Percentiles rank a stretch among this genome's conserved stretches.
Evolutionary conservation across 2,888 invertebrate genomes (phyloP).

Genomic region (Parnassius smintheus): DNA sequence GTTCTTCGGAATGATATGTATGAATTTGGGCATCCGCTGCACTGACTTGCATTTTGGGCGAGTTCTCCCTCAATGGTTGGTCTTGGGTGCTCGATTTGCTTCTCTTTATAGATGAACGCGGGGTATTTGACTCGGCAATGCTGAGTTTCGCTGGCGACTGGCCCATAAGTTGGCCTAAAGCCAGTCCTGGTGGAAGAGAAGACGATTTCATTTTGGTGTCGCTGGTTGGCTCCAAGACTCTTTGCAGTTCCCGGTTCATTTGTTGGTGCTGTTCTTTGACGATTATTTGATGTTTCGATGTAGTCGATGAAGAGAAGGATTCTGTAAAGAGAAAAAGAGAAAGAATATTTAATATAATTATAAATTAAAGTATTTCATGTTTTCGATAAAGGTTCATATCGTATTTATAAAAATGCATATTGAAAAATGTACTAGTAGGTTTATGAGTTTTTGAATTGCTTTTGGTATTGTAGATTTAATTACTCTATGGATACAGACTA

Average conservation of each 20-base stretch:
- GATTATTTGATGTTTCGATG: slow-evolving; percentile 68
- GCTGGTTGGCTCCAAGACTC: slow-evolving; percentile 64
- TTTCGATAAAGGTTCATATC: too few relatives aligned
- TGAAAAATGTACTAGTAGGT: too few relatives aligned
- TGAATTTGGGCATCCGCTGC: slow-evolving; percentile 45
- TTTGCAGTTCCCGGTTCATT: slow-evolving; percentile 63
- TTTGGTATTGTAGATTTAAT: too few relatives aligned
- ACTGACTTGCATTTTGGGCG: slow-evolving; percentile 47
- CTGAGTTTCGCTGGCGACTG: slow-evolving; percentile 77
- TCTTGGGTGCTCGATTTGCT: slow-evolving; percentile 77
- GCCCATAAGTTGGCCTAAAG: slow-evolving; percentile 73
- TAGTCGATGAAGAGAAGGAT: slow-evolving; percentile 78
- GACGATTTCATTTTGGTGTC: slow-evolving; percentile 83
- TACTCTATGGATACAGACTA: too few relatives aligned
- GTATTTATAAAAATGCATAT: too few relatives aligned
- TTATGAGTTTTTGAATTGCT: too few relatives aligned
- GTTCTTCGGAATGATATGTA: slow-evolving; percentile 59
- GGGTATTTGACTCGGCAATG: slow-evolving; percentile 67
- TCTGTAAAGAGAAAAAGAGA: slow-evolving; percentile 50
- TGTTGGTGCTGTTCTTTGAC: slow-evolving; percentile 68
- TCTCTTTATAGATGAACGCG: slow-evolving; percentile 71
- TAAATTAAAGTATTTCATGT: too few relatives aligned
- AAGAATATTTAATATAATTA: background rate
- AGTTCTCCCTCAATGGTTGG: slow-evolving; percentile 59
- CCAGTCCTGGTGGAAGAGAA: slow-evolving; percentile 83